Conservation (phyloP, 2,797 vertebrate species). For the Enteromius radiatus region DNA sequence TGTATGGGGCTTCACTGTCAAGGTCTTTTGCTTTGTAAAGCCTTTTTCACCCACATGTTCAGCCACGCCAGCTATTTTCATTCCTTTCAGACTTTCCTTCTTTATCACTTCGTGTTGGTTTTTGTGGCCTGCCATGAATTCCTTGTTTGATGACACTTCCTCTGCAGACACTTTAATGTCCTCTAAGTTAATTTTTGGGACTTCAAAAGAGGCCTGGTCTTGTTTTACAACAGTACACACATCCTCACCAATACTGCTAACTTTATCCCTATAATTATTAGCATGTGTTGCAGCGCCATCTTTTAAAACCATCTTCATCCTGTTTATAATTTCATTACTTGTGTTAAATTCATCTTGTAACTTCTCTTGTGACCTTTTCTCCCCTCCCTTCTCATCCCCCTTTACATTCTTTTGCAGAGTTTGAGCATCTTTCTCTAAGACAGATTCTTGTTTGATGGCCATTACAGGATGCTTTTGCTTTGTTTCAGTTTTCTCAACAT, state of each 20-base stretch:
- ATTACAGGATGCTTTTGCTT: constrained; percentile 13
- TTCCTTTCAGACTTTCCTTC: constrained; percentile 27
- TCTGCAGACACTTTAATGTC: constrained; percentile 37
- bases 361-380: constrained; percentile 26
- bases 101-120: constrained; percentile 38
- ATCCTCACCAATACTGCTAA: constrained; percentile 26
- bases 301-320: constrained; percentile 38
- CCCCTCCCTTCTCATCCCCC: neutral
- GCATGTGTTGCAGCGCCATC: constrained; percentile 18
- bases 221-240: constrained; percentile 33
- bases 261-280: constrained; percentile 42
- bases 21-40: constrained; percentile 16
- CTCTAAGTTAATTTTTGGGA: constrained; percentile 15
- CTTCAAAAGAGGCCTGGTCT: constrained; percentile 30
- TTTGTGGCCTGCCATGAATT: constrained; percentile 19
- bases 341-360: constrained; percentile 27
- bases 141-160: constrained; percentile 31
- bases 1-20: constrained; percentile 4
- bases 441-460: constrained; percentile 11
- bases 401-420: constrained; percentile 11
- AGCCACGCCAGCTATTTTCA: neutral
- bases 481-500: constrained; percentile 17
- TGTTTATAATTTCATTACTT: constrained; percentile 34
- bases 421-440: constrained; percentile 13
- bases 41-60: constrained; percentile 16